phyloP scores from a whole-genome alignment of 2,113 vertebrate species.

The Salminus brasiliensis region DNA sequence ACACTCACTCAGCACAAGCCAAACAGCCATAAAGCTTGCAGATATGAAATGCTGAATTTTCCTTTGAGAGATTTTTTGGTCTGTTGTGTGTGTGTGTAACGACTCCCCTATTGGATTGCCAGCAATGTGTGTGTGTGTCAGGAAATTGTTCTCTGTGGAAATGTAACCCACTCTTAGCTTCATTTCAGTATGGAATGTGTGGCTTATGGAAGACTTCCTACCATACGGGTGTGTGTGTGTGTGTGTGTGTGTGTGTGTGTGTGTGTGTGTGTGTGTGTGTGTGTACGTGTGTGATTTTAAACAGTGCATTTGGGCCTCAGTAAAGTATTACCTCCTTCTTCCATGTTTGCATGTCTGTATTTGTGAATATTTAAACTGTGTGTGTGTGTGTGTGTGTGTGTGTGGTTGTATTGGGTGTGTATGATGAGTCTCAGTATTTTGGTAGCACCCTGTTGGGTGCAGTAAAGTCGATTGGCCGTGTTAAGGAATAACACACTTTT shows the following conservation, averaged over 20 bases:
- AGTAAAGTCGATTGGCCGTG: conserved; percentile 51
- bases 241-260: conserved; percentile 24
- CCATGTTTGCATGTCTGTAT: no score
- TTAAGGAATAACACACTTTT: conserved; percentile 50
- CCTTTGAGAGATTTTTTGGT: conserved; percentile 48
- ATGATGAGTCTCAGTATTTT: conserved; percentile 39
- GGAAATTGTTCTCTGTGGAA: conserved; percentile 63
- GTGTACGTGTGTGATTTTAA: not conserved
- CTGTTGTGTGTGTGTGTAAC: conserved; percentile 30
- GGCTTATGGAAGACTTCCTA: conserved; percentile 57
- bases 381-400: conserved; percentile 2
- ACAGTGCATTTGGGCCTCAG: not conserved
- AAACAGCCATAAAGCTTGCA: conserved; percentile 41
- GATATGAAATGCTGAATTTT: conserved; percentile 51
- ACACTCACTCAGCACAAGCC: conserved; percentile 7
- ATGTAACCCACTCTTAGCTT: conserved; percentile 54
- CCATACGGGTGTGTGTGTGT: conserved; percentile 14
- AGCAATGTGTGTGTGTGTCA: conserved; percentile 38
- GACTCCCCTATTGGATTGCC: conserved; percentile 46
- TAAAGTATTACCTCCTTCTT: conserved; percentile 18
- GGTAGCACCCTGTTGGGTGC: conserved; percentile 44
- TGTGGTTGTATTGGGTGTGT: not conserved
- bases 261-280: not conserved
- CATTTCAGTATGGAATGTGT: conserved; percentile 55
- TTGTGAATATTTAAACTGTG: no score